phyloP scores from a whole-genome alignment of 2,113 vertebrate species.

The Melanocharis versteri region DNA sequence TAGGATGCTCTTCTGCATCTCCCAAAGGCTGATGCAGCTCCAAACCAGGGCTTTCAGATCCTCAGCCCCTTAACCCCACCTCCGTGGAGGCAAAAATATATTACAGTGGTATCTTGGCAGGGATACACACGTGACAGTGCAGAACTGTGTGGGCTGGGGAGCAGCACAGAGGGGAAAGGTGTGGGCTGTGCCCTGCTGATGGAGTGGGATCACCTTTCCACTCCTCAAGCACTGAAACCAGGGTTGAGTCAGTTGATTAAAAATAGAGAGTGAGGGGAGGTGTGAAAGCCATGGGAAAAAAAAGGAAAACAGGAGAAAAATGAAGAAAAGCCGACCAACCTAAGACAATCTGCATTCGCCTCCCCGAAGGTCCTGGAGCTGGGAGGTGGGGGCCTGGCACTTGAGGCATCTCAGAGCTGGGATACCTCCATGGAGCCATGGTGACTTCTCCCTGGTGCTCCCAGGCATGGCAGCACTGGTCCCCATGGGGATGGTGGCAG shows the following conservation, averaged over 20 bases:
- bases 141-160: not conserved
- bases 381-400: fast-evolving
- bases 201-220: not conserved
- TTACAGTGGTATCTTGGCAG: not conserved
- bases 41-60: not conserved
- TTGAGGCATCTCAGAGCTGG: not conserved
- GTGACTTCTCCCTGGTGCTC: not conserved
- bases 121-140: not conserved
- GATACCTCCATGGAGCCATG: fast-evolving
- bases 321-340: not conserved
- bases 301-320: not conserved
- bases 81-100: not conserved
- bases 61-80: not conserved
- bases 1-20: not conserved
- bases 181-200: not conserved
- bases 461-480: not conserved
- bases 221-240: not conserved
- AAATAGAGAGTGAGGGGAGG: conserved; percentile 62
- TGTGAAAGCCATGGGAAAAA: conserved; percentile 7
- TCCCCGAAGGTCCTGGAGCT: fast-evolving
- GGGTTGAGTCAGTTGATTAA: conserved; percentile 48
- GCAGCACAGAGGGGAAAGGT: not conserved
- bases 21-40: not conserved
- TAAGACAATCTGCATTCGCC: not conserved
- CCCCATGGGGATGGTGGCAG: not conserved